Evolutionary conservation across 2,113 vertebrate genomes (phyloP).

Genomic region (Phylloscopus trochilus): DNA sequence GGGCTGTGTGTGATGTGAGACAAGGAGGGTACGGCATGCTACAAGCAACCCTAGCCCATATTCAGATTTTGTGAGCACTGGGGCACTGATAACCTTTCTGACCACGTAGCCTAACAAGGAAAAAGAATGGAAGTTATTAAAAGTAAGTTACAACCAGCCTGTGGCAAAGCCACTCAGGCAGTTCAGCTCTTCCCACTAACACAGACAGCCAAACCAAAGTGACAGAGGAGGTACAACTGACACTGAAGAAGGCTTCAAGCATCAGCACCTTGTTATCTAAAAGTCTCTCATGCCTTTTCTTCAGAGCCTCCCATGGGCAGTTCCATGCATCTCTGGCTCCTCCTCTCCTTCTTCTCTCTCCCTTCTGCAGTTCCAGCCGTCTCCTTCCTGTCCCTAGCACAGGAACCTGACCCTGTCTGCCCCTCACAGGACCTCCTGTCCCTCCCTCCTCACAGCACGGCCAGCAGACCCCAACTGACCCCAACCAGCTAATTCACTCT

Average conservation of each 20-base stretch:
- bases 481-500: neutral
- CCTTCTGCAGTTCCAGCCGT: neutral
- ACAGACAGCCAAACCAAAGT: neutral
- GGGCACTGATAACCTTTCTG: neutral
- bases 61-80: neutral
- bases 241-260: neutral
- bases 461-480: neutral
- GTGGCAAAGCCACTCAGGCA: rapidly evolving
- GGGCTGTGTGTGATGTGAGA: neutral
- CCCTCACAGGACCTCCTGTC: neutral
- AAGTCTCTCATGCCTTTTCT: neutral
- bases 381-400: neutral
- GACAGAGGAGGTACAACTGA: neutral
- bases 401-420: neutral
- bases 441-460: neutral
- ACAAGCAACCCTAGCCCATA: neutral
- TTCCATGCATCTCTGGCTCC: too few species aligned
- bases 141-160: neutral
- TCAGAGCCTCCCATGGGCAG: neutral
- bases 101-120: neutral
- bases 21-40: neutral
- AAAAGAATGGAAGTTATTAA: neutral
- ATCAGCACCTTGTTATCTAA: neutral
- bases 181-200: neutral
- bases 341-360: neutral